Conservation (phyloP, 2,888 invertebrate species). For the Shargacucullia verbasci region DNA sequence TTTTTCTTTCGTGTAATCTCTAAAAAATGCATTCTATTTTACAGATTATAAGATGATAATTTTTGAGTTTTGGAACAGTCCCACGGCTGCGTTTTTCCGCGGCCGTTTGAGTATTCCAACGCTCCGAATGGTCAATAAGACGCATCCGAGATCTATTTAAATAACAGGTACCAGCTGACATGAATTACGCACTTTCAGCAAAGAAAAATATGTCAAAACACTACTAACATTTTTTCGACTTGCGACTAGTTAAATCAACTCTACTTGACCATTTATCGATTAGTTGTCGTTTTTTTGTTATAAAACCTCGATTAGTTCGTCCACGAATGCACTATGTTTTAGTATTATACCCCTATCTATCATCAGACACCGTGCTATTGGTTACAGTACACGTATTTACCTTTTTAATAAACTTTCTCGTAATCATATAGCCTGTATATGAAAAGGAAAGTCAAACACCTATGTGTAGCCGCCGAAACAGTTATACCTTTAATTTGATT, state of each 20-base stretch:
- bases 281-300: slow-evolving; percentile 80
- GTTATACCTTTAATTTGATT: slow-evolving; percentile 53
- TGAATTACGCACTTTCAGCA: slow-evolving; percentile 90
- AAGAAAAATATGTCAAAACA: slow-evolving; percentile 90
- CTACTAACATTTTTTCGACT: slow-evolving; percentile 88
- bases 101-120: slow-evolving; percentile 82
- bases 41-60: slow-evolving; percentile 74
- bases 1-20: slow-evolving; percentile 75
- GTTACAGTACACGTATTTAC: slow-evolving; percentile 65
- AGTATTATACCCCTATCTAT: slow-evolving; percentile 82
- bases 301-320: slow-evolving; percentile 83
- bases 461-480: slow-evolving; percentile 62
- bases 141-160: slow-evolving; percentile 69
- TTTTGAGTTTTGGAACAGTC: slow-evolving; percentile 79
- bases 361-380: slow-evolving; percentile 75
- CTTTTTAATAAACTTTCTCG: slow-evolving; percentile 65
- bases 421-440: slow-evolving; percentile 81
- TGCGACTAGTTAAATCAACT: slow-evolving; percentile 90
- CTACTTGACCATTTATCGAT: slow-evolving; percentile 88
- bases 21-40: slow-evolving; percentile 85
- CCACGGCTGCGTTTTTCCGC: slow-evolving; percentile 66
- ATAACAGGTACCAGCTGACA: slow-evolving; percentile 87
- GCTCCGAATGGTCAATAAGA: slow-evolving; percentile 63
- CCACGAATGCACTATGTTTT: slow-evolving; percentile 87
- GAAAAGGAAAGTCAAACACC: slow-evolving; percentile 74